Percentiles rank a stretch among this genome's conserved stretches.
phyloP scores from a whole-genome alignment of 2,888 invertebrate genomes.

The Melanophora roralis region DNA sequence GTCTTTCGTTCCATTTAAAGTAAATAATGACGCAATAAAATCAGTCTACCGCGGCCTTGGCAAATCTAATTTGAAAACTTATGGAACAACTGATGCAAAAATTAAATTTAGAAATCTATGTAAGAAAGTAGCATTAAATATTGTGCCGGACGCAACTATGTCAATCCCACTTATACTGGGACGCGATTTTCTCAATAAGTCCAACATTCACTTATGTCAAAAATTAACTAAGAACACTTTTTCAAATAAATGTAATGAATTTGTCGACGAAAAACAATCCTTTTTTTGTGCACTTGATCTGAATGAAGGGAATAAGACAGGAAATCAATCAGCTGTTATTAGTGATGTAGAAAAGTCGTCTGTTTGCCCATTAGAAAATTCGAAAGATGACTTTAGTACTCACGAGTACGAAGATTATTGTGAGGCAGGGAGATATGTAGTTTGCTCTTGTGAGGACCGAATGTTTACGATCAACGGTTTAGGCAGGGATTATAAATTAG shows the following conservation, averaged over 20 bases:
- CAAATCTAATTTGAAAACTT: slow-evolving; percentile 10
- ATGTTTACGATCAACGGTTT: not conserved
- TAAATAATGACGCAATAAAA: slow-evolving; percentile 1
- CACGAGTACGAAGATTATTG: not conserved
- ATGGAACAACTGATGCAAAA: slow-evolving; percentile 23
- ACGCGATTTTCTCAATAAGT: slow-evolving; percentile 36
- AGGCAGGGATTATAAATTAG: not conserved
- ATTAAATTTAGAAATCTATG: slow-evolving; percentile 36
- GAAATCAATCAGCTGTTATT: slow-evolving; percentile 16
- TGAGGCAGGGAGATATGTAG: not conserved
- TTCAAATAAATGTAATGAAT: slow-evolving; percentile 15
- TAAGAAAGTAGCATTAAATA: not conserved
- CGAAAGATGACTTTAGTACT: not conserved
- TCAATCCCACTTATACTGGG: slow-evolving; percentile 32
- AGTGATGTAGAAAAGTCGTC: not conserved
- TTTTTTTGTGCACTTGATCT: slow-evolving; percentile 14
- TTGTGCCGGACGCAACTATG: slow-evolving; percentile 43
- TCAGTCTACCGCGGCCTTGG: slow-evolving; percentile 6
- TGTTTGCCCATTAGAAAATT: not conserved
- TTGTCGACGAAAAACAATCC: not conserved
- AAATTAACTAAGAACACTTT: not conserved
- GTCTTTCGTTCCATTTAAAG: slow-evolving; percentile 15
- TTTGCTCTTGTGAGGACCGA: not conserved
- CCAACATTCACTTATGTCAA: slow-evolving; percentile 24
- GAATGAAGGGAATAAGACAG: not conserved